Evolutionary conservation across 2,113 vertebrate genomes (phyloP), one percentile per base, ranked within the genome.

Genomic region (Prochilodus magdalenae): DNA sequence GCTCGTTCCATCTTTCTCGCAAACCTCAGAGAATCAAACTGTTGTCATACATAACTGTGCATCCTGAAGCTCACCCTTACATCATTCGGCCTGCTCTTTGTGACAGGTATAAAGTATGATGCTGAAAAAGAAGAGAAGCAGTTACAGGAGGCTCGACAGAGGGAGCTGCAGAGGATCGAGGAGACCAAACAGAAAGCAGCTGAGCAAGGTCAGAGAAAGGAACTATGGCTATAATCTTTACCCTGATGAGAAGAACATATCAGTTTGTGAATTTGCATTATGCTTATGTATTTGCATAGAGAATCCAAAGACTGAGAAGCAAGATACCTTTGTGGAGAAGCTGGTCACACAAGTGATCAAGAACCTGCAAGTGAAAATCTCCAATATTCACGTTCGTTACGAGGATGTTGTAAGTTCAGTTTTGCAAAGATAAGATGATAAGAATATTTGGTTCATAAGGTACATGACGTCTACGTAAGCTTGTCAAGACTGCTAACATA

Each of bases 301-400:
- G 82, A 95, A 97, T 85, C 93, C 89, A 11, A 89, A 81, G 66
- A 73, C 90, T 22, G 96, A 98, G 86, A 98, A 97, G 80, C 97
- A 97, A 85, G 97, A 98, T 87, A 97, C 95, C 15, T 99, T 99
- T 88, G 89, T 95, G 85, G 98, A 99, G 93, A 99, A 99, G 86
- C 91, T 99, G 85, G 91, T 97, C 77, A 98, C 98, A 86, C 98
- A 99, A 90, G 96, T 99, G 84, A 98, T 99, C 88, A 99, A 98
- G 94, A 99, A 99, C 93, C 94, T 99, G 86, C 97, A 99, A 86
- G 92, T 99, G 89, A 98, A 97, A 91, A 98, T 99, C 90, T 97
- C 97, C 76, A 98, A 95, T 86, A 98, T 99, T 84, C 98, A 99
- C 69, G 80, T 99, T 87, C 96, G 98, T 77, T 99, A 99, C 87